These are phyloP conservation scores for Microcebus jonahi DNA, from an alignment of 2,113 vertebrate species.

Conservation along the genomic window DNA sequence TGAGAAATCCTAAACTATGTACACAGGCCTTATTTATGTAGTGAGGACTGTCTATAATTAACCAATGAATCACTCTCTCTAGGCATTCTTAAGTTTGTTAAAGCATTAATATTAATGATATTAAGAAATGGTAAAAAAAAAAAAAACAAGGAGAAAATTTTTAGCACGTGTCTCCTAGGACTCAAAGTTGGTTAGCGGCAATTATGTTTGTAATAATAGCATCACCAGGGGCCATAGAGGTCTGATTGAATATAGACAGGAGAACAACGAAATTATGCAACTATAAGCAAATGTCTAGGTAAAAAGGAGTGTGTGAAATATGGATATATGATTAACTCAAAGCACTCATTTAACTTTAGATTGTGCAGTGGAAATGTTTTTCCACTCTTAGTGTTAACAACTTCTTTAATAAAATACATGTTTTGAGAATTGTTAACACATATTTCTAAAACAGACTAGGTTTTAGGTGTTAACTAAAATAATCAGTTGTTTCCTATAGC, in stretches of 20 bases:
- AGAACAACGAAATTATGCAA: neutral
- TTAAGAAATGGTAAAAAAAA: neutral
- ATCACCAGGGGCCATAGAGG: neutral
- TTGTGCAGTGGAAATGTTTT: neutral
- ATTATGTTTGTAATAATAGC: neutral
- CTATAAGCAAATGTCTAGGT: neutral
- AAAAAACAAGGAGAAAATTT: neutral
- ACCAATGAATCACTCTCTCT: neutral
- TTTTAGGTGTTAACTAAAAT: neutral
- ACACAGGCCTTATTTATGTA: neutral
- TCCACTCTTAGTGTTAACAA: neutral
- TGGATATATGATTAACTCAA: neutral
- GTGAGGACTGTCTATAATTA: constrained; percentile 8
- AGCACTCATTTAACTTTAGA: neutral
- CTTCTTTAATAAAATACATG: neutral
- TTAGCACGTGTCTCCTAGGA: neutral
- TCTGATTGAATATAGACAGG: neutral
- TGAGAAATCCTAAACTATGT: constrained; percentile 11
- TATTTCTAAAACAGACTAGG: neutral
- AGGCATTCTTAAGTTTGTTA: neutral
- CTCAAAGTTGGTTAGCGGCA: neutral
- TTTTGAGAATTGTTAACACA: neutral
- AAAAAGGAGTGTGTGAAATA: neutral
- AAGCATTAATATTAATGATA: neutral
- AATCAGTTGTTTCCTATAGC: neutral